Base-by-base conservation (phyloP, 2,888 invertebrate genomes). In the Ophion obscuratus region DNA sequence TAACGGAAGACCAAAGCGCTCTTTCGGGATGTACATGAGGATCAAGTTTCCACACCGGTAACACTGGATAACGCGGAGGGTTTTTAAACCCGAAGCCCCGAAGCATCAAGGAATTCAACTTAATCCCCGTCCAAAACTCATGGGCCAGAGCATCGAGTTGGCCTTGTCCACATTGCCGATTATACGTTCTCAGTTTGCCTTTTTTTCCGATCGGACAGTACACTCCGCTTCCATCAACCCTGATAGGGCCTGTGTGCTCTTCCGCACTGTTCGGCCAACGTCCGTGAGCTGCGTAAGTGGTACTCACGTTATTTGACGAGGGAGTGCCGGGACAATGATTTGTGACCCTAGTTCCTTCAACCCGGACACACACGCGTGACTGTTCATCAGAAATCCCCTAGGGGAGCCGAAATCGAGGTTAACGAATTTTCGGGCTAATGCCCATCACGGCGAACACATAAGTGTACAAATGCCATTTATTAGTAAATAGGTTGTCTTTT, bases 281-380 rank as follows among this genome's bases (percentile, higher is more conserved):
- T 62, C 88, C 87, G 11, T 87, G 89, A 89, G 40, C 40, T 40
- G 40, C 89, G 88, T 92, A 92, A 92, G 92, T 92, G 92, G 90
- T 91, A 91, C 91, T 91, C 91, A 91, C 84, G 76, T 91, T 90
- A 88, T 76, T 88, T 85, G 88, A 87, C 83, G 88, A 87, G 86
- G 71, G 78, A 74, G 80, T 83, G 88, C 82, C 86, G 87, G 31
- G 47, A 44, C 83, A 71, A 83, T 92, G 92, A 92, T 92, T 92
- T 92, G 91, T 92, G 90, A 88, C 87, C 88, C 84, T 88, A 89
- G 90, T 89, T 90, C 88, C 73, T 87, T 89, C 91, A 91, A 91
- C 90, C 90, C 44, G 31, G 31, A 70, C 91, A 92, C 91, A 91
- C 89, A 92, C 91, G 90, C 89, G 91, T 92, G 91, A 88, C 90